These are phyloP conservation scores for Celastrina argiolus DNA, from an alignment of 2,888 invertebrate genomes.

Conservation along the genomic window DNA sequence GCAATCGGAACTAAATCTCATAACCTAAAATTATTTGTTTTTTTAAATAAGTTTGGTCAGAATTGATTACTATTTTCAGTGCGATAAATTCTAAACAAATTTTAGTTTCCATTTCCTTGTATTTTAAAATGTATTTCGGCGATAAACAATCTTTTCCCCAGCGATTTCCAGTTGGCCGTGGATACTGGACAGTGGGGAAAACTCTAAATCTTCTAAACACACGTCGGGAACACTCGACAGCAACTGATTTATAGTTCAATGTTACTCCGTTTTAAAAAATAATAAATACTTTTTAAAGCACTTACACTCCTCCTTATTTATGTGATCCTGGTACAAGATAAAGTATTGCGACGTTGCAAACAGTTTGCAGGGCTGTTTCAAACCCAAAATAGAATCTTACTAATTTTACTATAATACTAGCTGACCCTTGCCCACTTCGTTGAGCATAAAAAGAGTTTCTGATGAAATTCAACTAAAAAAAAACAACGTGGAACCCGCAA, in stretches of 20 bases:
- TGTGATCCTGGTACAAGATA: conserved; percentile 4
- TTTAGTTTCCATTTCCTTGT: not conserved
- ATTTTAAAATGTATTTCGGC: conserved; percentile 7
- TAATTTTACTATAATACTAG: no score
- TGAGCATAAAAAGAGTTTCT: no score
- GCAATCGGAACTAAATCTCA: no score
- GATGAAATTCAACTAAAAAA: no score
- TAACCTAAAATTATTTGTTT: no score
- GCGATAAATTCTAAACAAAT: not conserved
- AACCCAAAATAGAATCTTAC: not conserved
- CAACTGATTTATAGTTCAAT: conserved; percentile 38
- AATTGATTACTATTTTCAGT: not conserved
- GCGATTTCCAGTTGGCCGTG: conserved; percentile 25
- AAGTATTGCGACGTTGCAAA: conserved; percentile 15
- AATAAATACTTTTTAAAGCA: conserved; percentile 25
- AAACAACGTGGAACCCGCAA: no score
- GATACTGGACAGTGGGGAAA: conserved; percentile 28
- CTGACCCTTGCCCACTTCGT: no score
- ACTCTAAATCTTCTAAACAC: conserved; percentile 41
- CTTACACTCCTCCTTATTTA: conserved; percentile 1
- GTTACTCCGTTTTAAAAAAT: conserved; percentile 29
- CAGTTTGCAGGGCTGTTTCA: not conserved
- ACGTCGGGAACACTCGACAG: conserved; percentile 30
- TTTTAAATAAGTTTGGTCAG: no score
- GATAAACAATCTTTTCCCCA: conserved; percentile 23